Evolutionary conservation across 2,888 invertebrate species (phyloP).

Genomic region (Chrysina gloriosa): DNA sequence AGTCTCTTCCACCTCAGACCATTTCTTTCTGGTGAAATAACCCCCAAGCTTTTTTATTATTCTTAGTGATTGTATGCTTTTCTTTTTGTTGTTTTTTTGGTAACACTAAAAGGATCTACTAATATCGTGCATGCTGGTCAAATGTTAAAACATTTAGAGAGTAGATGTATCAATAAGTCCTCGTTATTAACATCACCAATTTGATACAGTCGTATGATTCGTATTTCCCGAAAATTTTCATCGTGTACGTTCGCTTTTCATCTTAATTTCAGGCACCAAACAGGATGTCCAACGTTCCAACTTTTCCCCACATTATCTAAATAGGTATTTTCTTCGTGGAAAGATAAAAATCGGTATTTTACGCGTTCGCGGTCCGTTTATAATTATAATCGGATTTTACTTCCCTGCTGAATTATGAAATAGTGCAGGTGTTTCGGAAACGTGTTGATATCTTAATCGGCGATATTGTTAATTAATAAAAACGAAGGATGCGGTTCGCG

Average conservation of each 20-base stretch:
- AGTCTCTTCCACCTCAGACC: no score
- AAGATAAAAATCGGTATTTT: slow-evolving; percentile 28
- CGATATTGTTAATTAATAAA: slow-evolving; percentile 8
- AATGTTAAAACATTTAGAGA: no score
- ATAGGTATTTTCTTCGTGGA: slow-evolving; percentile 15
- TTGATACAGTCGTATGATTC: neutral
- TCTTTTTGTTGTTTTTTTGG: no score
- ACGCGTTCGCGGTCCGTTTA: neutral
- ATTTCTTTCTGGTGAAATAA: no score
- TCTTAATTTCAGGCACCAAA: no score
- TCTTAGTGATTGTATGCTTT: no score
- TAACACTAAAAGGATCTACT: no score
- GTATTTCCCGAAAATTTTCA: neutral
- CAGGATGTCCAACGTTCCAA: no score
- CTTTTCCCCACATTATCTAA: no score
- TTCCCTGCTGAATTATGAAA: slow-evolving; percentile 22
- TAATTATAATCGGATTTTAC: slow-evolving; percentile 28
- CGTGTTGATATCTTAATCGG: slow-evolving; percentile 5
- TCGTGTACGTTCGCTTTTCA: neutral
- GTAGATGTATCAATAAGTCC: neutral
- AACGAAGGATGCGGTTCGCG: neutral
- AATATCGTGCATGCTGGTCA: no score
- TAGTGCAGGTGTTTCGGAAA: slow-evolving; percentile 19
- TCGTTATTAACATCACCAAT: neutral
- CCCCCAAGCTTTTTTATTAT: no score